phyloP scores from a whole-genome alignment of 2,797 vertebrate species.

The Neomorphus geoffroyi region DNA sequence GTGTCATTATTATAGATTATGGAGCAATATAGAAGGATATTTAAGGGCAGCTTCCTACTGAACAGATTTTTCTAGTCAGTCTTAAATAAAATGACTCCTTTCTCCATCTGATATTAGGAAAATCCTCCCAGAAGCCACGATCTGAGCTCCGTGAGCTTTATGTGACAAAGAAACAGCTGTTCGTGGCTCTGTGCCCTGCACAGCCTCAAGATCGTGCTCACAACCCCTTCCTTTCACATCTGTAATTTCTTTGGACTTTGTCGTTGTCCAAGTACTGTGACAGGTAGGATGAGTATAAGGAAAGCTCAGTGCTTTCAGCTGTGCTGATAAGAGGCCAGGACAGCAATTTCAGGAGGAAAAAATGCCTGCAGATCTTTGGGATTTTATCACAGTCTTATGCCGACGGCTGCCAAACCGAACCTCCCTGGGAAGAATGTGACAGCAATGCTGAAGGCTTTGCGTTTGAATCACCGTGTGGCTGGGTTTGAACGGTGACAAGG shows the following conservation, averaged over 20 bases:
- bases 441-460: not conserved
- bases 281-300: not conserved
- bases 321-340: not conserved
- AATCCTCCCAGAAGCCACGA: not conserved
- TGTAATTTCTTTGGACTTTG: not conserved
- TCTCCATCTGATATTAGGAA: not conserved
- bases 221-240: not conserved
- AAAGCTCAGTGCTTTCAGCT: not conserved
- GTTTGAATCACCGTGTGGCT: rapidly evolving
- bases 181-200: not conserved
- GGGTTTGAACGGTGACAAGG: not conserved
- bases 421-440: not conserved
- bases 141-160: not conserved
- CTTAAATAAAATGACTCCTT: not conserved
- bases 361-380: not conserved
- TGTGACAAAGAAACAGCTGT: not conserved
- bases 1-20: not conserved
- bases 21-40: not conserved
- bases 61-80: not conserved
- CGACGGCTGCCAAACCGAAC: not conserved
- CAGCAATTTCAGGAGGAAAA: not conserved
- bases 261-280: not conserved
- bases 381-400: not conserved
- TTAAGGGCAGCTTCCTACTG: not conserved
- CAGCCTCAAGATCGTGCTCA: not conserved